Evolutionary conservation across 2,113 vertebrate genomes (phyloP), one percentile per base, ranked within the genome.

Genomic region (Sceloporus tristichus): DNA sequence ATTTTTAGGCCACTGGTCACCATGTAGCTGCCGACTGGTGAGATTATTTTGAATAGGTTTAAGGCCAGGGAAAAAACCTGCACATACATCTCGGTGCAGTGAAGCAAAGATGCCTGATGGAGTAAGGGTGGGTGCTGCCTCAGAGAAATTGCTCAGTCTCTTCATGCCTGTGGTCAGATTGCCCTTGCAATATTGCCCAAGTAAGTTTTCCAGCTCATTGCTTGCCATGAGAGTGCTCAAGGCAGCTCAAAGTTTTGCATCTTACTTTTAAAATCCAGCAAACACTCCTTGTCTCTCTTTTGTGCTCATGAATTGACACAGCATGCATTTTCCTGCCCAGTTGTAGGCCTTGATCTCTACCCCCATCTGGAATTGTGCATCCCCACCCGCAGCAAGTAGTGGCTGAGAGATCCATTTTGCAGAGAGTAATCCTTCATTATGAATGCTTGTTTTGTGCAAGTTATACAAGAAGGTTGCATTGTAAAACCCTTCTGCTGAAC

Each of bases 371-470:
- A 95, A 95, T 91, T 93, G 92, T 93, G 90, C 94, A 92, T 91
- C 91, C 92, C 95, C 89, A 94, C 93, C 95, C 94, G 85, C 91
- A 91, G 95, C 95, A 95, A 89, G 94, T 92, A 96, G 95, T 94
- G 93, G 91, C 93, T 78, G 56, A 92, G 95, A 94, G 93, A 90
- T 90, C 85, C 90, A 78, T 96, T 95, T 94, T 92, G 93, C 93
- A 91, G 89, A 91, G 84, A 93, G 94, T 94, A 96, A 96, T 95
- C 94, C 40, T 71, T 88, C 80, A 80, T 89, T 90, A 97, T 97
- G 96, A 97, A 97, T 96, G 95, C 94, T 90, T 94, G 96, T 96
- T 96, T 96, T 97, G 96, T 97, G 94, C 76, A 89, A 94, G 80
- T 92, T 90, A 91, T 91, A 96, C 95, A 96, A 97, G 95, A 96